A percentile compares a stretch with the other conserved stretches of the same genome.
Evolutionary conservation across 2,888 invertebrate genomes (phyloP).

Genomic region (Conus canariensis): DNA sequence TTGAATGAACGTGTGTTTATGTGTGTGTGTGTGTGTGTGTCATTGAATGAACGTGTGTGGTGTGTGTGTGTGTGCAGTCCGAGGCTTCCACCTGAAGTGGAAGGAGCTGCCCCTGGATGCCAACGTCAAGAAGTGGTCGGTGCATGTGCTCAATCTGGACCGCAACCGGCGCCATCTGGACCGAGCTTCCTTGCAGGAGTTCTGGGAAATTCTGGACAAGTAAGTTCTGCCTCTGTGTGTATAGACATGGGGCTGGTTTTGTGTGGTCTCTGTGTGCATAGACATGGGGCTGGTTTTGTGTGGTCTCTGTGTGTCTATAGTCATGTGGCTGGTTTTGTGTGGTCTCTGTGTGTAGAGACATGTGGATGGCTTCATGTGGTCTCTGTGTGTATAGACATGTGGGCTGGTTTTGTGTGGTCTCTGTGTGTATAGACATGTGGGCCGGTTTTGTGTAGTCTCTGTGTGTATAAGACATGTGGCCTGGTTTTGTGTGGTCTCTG

Average conservation of each 20-base stretch:
- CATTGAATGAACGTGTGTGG: no score
- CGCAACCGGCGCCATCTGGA: conserved; percentile 97
- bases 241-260: neutral
- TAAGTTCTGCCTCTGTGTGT: conserved; percentile 75
- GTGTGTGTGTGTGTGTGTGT: no score
- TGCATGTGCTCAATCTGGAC: conserved; percentile 93
- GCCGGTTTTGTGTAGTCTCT: no score
- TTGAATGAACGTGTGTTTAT: no score
- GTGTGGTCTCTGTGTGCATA: neutral
- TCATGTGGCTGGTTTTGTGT: no score
- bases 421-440: no score
- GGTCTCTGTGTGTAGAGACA: neutral
- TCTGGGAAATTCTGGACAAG: conserved; percentile 98
- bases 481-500: no score
- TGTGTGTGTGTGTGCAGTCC: conserved; percentile 83
- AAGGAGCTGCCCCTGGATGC: conserved; percentile 96
- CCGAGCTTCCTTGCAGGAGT: conserved; percentile 94
- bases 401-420: no score
- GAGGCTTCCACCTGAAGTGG: conserved; percentile 97
- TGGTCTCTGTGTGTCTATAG: neutral
- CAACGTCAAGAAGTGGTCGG: conserved; percentile 98
- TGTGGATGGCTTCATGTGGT: neutral
- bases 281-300: neutral
- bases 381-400: no score
- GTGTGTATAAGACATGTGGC: no score